Evolutionary conservation across 2,888 invertebrate genomes (phyloP).

Genomic region (Andrena minutula): DNA sequence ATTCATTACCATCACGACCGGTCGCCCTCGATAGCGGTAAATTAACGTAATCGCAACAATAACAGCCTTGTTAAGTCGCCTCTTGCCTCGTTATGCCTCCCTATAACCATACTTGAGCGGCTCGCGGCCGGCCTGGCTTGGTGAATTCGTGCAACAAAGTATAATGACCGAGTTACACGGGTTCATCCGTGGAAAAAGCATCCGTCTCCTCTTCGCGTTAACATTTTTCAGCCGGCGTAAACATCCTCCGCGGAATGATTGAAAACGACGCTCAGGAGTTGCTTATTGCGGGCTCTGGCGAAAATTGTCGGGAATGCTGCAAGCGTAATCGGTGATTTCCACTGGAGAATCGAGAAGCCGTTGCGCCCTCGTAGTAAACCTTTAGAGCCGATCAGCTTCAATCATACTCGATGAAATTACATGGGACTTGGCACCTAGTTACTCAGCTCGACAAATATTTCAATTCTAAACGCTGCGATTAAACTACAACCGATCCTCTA

Average conservation of each 20-base stretch:
- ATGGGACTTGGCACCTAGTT: too few relatives aligned
- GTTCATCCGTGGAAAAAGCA: slow-evolving; percentile 53
- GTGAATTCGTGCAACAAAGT: slow-evolving; percentile 72
- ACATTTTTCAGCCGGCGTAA: slow-evolving; percentile 15
- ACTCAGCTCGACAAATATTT: too few relatives aligned
- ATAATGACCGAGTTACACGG: slow-evolving; percentile 68
- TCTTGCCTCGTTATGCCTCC: slow-evolving; percentile 70
- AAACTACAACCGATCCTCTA: too few relatives aligned
- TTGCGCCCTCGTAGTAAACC: too few relatives aligned
- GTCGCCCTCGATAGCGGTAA: slow-evolving; percentile 72
- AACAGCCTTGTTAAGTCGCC: slow-evolving; percentile 78
- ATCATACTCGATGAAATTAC: too few relatives aligned
- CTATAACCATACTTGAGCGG: slow-evolving; percentile 50
- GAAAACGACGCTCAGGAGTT: slow-evolving; percentile 5
- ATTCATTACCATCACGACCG: slow-evolving; percentile 75
- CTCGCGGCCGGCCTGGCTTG: slow-evolving; percentile 58
- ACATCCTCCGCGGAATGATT: slow-evolving; percentile 10
- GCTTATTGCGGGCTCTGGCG: neutral
- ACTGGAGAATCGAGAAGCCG: neutral
- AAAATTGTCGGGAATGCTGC: neutral
- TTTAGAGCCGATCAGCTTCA: too few relatives aligned
- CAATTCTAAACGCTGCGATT: too few relatives aligned
- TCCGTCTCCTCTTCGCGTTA: slow-evolving; percentile 40
- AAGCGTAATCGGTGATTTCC: neutral
- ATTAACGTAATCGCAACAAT: slow-evolving; percentile 79